Percentiles rank a stretch among this genome's conserved stretches.
Conservation (phyloP, 2,888 invertebrate species). For the Leucoma salicis region DNA sequence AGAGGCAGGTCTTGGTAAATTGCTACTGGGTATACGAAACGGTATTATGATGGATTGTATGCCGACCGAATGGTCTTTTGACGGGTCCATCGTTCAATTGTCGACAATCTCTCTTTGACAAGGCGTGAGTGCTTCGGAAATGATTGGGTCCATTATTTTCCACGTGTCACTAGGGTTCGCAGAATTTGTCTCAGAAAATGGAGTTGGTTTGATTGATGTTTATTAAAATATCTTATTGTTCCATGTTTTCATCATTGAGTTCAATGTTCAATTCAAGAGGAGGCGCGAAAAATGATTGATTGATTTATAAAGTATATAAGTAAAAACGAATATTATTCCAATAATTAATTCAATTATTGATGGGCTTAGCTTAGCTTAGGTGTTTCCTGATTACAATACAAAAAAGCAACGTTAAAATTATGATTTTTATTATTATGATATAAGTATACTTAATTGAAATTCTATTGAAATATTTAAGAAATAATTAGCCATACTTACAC, state of each 20-base stretch:
- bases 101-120: conserved; percentile 70
- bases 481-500: no score
- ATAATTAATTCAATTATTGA: no score
- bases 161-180: conserved; percentile 36
- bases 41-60: conserved; percentile 71
- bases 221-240: conserved; percentile 10
- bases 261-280: no score
- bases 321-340: no score
- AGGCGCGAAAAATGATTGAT: no score
- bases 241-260: conserved; percentile 4
- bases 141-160: conserved; percentile 72
- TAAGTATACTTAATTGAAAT: no score
- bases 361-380: no score
- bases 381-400: no score
- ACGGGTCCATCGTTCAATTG: conserved; percentile 75
- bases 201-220: conserved; percentile 26
- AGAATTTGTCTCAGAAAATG: conserved; percentile 23
- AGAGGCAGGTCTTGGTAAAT: conserved; percentile 32
- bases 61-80: conserved; percentile 71
- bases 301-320: no score
- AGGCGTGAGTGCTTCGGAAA: conserved; percentile 53
- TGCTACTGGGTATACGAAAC: conserved; percentile 52
- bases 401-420: no score
- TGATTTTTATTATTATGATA: no score
- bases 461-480: no score